Conservation (phyloP, 2,797 vertebrate species). For the Ara ararauna region DNA sequence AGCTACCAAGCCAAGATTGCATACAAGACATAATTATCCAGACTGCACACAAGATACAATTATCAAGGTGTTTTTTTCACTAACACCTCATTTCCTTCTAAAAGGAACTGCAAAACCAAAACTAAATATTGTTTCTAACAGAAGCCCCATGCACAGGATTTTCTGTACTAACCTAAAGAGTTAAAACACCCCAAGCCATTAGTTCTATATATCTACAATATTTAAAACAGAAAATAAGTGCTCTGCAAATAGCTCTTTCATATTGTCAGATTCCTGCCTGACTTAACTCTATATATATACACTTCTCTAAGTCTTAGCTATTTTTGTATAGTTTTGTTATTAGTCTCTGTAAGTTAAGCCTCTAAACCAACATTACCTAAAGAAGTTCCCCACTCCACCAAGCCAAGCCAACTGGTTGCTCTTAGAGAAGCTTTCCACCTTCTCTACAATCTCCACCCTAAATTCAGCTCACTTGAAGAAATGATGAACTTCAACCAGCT, state of each 20-base stretch:
- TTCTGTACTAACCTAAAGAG: background rate
- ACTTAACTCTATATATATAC: background rate
- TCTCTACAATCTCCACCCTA: background rate
- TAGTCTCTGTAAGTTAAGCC: background rate
- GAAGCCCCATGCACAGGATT: accelerated
- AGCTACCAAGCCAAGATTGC: background rate
- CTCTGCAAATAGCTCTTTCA: background rate
- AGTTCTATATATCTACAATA: background rate
- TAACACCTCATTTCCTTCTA: background rate
- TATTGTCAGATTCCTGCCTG: background rate
- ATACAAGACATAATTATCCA: background rate
- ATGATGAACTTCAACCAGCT: background rate
- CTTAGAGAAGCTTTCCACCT: background rate
- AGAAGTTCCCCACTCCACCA: background rate
- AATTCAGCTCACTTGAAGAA: slow-evolving; percentile 21
- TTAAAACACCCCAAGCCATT: background rate
- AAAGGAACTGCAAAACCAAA: background rate
- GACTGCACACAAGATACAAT: background rate
- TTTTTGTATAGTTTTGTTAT: background rate
- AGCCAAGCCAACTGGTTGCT: background rate
- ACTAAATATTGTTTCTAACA: background rate
- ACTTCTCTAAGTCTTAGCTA: background rate
- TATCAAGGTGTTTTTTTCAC: background rate
- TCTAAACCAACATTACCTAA: background rate
- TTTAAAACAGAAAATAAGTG: background rate